Conservation (phyloP, 2,797 vertebrate genomes). For the Vultur gryphus region DNA sequence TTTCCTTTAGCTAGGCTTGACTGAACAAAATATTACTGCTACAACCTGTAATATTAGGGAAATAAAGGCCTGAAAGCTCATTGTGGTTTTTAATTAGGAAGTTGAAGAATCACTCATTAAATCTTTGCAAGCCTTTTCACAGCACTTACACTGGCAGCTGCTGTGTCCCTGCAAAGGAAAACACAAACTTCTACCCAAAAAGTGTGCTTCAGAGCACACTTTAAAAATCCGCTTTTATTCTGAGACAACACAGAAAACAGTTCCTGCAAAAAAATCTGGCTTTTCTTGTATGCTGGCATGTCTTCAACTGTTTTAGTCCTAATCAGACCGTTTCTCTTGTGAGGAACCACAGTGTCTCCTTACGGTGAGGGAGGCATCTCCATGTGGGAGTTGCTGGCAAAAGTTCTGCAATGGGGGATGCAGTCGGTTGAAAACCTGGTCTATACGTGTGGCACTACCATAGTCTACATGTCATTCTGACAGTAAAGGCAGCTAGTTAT, state of each 20-base stretch:
- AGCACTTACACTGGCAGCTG: background rate
- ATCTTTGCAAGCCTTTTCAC: background rate
- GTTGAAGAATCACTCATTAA: background rate
- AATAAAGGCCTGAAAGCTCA: background rate
- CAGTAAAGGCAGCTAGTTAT: background rate
- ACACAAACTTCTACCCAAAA: background rate
- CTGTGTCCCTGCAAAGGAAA: background rate
- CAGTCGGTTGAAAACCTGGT: background rate
- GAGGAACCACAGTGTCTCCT: background rate
- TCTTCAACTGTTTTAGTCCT: background rate
- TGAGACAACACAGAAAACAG: background rate
- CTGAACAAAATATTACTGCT: slow-evolving; percentile 40
- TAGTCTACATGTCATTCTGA: background rate
- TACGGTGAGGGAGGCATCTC: background rate
- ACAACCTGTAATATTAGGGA: slow-evolving; percentile 27
- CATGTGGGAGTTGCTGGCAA: background rate
- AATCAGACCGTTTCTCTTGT: background rate
- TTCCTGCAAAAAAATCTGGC: background rate
- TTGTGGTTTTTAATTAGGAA: slow-evolving; percentile 49
- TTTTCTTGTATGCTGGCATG: background rate
- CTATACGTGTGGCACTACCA: background rate
- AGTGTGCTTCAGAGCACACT: background rate
- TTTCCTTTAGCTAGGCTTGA: slow-evolving; percentile 52
- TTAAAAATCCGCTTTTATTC: background rate
- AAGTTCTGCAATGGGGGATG: background rate